Percentiles rank a stretch among this genome's conserved stretches.
Evolutionary conservation across 2,113 vertebrate genomes (phyloP).

Genomic region (Zootoca vivipara): DNA sequence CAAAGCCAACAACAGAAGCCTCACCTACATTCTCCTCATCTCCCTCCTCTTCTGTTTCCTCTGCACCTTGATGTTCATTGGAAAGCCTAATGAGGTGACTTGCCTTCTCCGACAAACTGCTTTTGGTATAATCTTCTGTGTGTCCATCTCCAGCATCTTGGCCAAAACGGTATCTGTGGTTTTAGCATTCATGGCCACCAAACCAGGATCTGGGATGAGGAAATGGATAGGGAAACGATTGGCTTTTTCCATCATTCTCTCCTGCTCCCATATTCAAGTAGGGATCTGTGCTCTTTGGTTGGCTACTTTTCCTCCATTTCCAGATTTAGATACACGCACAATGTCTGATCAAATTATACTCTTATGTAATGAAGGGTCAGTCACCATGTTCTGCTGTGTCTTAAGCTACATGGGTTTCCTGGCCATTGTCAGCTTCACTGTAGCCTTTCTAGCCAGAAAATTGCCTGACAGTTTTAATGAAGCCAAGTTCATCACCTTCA

Average conservation of each 20-base stretch:
- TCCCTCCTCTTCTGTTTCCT: background rate
- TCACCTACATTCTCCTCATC: background rate
- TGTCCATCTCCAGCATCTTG: background rate
- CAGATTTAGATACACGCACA: background rate
- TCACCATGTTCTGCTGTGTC: background rate
- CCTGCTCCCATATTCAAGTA: background rate
- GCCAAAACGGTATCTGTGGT: background rate
- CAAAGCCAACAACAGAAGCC: background rate
- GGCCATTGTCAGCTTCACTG: background rate
- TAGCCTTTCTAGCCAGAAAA: background rate
- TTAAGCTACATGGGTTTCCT: background rate
- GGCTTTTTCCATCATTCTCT: background rate
- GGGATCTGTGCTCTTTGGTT: background rate
- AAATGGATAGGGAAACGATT: background rate
- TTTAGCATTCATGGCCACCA: background rate
- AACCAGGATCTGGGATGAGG: background rate
- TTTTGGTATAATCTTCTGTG: background rate
- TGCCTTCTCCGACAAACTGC: background rate
- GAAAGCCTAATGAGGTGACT: background rate
- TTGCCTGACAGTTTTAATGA: slow-evolving; percentile 12
- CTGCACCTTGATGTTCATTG: background rate
- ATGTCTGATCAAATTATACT: background rate
- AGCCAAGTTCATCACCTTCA: slow-evolving; percentile 4
- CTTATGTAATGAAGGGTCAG: background rate
- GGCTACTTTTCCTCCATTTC: background rate